Percentiles rank a stretch among this genome's conserved stretches.
These are phyloP conservation scores for Oedothorax gibbosus DNA, from an alignment of 1,140 invertebrate species.

Conservation along the genomic window DNA sequence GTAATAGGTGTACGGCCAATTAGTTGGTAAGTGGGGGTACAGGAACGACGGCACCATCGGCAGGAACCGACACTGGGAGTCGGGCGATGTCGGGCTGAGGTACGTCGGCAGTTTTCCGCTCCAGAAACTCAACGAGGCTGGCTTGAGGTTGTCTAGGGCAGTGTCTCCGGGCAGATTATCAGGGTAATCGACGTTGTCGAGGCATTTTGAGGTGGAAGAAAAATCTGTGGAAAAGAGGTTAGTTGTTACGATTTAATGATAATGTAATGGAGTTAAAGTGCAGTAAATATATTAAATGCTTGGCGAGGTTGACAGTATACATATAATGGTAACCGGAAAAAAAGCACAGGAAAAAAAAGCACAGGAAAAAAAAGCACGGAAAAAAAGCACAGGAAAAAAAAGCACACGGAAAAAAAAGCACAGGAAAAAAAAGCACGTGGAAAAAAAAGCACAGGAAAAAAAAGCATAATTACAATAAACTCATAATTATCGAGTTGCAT, in stretches of 20 bases:
- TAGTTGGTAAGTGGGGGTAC: constrained; percentile 14
- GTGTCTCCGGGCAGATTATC: constrained; percentile 20
- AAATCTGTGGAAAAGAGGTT: constrained; percentile 1
- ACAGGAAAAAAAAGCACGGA: too few species aligned
- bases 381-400: too few species aligned
- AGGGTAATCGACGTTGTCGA: neutral
- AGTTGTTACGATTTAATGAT: neutral
- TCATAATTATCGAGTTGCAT: too few species aligned
- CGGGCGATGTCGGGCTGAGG: neutral
- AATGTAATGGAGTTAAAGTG: too few species aligned
- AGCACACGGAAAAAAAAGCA: too few species aligned
- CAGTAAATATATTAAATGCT: too few species aligned
- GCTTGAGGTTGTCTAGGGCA: neutral
- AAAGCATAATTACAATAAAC: too few species aligned
- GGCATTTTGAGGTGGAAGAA: neutral
- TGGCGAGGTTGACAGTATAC: too few species aligned
- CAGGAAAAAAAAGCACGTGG: too few species aligned
- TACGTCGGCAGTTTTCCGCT: constrained; percentile 21
- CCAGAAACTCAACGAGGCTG: constrained; percentile 28
- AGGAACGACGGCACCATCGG: constrained; percentile 44
- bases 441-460: too few species aligned
- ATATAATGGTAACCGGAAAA: too few species aligned
- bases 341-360: too few species aligned
- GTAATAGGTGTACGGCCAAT: constrained; percentile 39
- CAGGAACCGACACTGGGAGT: constrained; percentile 36